Percentiles rank a stretch among this genome's conserved stretches.
Evolutionary conservation across 2,797 vertebrate genomes (phyloP).

Genomic region (Gastrophryne carolinensis): DNA sequence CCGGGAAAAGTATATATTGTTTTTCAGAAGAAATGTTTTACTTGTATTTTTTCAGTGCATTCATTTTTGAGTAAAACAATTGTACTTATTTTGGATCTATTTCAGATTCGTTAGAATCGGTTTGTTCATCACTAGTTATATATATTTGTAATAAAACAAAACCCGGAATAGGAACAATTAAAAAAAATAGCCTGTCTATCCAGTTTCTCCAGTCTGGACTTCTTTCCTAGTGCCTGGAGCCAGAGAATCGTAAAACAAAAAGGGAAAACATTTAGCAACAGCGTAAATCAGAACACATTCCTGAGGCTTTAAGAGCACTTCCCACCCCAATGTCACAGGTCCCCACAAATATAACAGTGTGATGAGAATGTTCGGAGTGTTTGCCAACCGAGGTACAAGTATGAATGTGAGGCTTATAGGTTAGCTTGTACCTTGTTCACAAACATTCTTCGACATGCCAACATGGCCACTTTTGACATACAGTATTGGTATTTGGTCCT

Average conservation of each 20-base stretch:
- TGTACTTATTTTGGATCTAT: too few relatives aligned
- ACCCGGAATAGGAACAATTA: too few relatives aligned
- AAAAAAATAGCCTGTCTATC: conserved; percentile 10
- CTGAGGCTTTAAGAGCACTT: conserved; percentile 5
- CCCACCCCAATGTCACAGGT: conserved; percentile 35
- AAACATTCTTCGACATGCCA: conserved; percentile 43
- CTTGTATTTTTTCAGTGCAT: too few relatives aligned
- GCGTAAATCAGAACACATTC: conserved; percentile 22
- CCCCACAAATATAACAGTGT: conserved; percentile 41
- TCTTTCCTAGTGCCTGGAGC: conserved; percentile 4
- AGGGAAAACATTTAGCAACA: conserved; percentile 25
- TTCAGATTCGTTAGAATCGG: too few relatives aligned
- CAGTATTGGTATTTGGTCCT: conserved; percentile 31
- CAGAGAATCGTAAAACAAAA: conserved; percentile 5
- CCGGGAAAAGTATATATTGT: too few relatives aligned
- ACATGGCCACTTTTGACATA: conserved; percentile 32
- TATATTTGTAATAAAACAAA: too few relatives aligned
- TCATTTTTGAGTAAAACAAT: too few relatives aligned
- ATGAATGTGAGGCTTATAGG: conserved; percentile 46
- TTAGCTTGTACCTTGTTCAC: conserved; percentile 43
- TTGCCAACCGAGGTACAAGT: conserved; percentile 20
- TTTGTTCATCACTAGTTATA: too few relatives aligned
- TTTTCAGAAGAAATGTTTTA: too few relatives aligned
- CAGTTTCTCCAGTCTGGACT: background rate
- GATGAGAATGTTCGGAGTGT: conserved; percentile 24